phyloP scores from a whole-genome alignment of 2,797 vertebrate genomes.

The Phrynocephalus forsythii region DNA sequence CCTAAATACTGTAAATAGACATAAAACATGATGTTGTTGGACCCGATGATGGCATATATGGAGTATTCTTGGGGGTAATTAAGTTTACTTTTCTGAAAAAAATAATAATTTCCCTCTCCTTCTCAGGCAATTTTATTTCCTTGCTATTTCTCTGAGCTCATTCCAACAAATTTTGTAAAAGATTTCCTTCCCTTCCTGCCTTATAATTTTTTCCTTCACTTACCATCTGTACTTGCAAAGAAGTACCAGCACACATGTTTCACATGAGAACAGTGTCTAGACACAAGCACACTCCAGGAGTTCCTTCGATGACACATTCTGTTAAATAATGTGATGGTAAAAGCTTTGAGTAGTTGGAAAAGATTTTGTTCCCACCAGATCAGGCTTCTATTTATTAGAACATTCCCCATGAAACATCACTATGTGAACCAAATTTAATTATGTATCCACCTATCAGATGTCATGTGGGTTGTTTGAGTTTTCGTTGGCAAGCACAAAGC shows the following conservation, averaged over 20 bases:
- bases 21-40: conserved; percentile 31
- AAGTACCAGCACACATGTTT: not conserved
- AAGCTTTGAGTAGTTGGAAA: not conserved
- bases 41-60: conserved; percentile 29
- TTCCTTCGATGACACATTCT: not conserved
- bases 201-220: not conserved
- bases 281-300: not conserved
- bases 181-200: not conserved
- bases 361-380: not conserved
- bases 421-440: not conserved
- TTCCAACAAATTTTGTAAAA: not conserved
- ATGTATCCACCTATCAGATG: not conserved
- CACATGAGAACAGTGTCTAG: not conserved
- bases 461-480: not conserved
- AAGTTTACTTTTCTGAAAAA: conserved; percentile 24
- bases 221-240: not conserved
- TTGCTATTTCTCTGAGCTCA: conserved; percentile 8
- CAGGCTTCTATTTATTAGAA: not conserved
- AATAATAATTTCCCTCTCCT: conserved; percentile 33
- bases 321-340: not conserved
- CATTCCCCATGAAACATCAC: not conserved
- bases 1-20: conserved; percentile 2
- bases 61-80: conserved; percentile 25
- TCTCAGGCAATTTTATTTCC: conserved; percentile 1
- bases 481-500: not conserved